A percentile compares a stretch with the other conserved stretches of the same genome.
phyloP scores from a whole-genome alignment of 2,888 invertebrate species.

The Schrankia costaestrigalis region DNA sequence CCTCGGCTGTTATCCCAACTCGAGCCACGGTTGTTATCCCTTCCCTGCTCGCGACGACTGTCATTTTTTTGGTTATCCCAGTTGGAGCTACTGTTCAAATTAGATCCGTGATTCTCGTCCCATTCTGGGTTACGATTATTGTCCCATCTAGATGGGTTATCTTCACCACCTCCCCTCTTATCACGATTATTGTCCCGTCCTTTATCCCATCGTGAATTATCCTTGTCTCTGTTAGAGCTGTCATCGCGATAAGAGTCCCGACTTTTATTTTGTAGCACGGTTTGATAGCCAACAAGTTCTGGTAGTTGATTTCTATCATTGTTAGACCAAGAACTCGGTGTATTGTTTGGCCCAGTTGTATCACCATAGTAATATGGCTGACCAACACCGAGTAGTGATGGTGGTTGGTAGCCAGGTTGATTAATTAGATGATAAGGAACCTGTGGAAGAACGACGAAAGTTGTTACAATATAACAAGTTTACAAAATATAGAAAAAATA shows the following conservation, averaged over 20 bases:
- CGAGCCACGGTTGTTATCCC: not conserved
- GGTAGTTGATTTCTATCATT: conserved; percentile 5
- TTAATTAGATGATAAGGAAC: conserved; percentile 12
- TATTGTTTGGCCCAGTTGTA: conserved; percentile 1
- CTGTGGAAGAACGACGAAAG: conserved; percentile 25
- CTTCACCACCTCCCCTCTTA: too few relatives aligned
- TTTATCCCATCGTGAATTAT: too few relatives aligned
- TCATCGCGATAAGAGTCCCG: not conserved
- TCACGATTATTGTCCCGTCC: not conserved
- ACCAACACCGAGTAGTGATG: too few relatives aligned
- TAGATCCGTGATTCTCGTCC: not conserved
- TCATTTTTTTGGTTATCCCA: too few relatives aligned
- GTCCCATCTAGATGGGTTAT: too few relatives aligned
- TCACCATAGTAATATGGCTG: conserved; percentile 3
- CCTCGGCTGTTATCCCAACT: not conserved
- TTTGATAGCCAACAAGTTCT: conserved; percentile 1
- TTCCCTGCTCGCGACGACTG: too few relatives aligned
- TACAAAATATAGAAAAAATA: too few relatives aligned
- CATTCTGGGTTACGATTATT: not conserved
- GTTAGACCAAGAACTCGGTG: conserved; percentile 1
- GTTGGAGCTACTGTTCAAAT: too few relatives aligned
- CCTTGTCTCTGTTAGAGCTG: not conserved
- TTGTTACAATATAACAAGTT: conserved; percentile 16
- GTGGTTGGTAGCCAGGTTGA: conserved; percentile 7
- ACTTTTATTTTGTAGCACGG: not conserved